Conservation (phyloP, 1,140 invertebrate genomes). For the Drosophila albomicans region DNA sequence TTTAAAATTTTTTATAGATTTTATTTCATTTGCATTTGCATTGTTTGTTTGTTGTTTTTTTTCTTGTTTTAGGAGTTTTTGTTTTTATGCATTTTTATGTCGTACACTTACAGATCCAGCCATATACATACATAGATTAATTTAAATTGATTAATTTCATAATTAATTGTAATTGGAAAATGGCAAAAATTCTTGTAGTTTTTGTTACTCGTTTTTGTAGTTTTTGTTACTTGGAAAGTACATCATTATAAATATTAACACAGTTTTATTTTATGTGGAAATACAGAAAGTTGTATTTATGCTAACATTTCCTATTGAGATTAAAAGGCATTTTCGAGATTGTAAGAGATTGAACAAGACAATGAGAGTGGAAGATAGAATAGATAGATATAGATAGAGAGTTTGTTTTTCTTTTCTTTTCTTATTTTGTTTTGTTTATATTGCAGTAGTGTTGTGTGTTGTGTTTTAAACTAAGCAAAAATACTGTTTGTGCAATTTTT, state of each 20-base stretch:
- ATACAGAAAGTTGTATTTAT: slow-evolving; percentile 10
- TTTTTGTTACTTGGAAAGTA: slow-evolving; percentile 52
- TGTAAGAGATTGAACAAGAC: slow-evolving; percentile 21
- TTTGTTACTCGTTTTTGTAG: slow-evolving; percentile 38
- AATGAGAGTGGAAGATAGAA: slow-evolving; percentile 11
- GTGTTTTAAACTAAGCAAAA: slow-evolving; percentile 74
- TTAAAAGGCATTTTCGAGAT: slow-evolving; percentile 54
- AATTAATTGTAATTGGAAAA: slow-evolving; percentile 53
- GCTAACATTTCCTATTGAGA: slow-evolving; percentile 39
- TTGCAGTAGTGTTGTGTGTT: slow-evolving; percentile 36
- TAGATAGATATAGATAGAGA: slow-evolving; percentile 40
- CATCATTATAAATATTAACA: slow-evolving; percentile 75
- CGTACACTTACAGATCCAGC: slow-evolving; percentile 76
- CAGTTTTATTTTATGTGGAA: slow-evolving; percentile 52
- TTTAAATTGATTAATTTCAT: slow-evolving; percentile 57
- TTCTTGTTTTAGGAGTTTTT: slow-evolving; percentile 23
- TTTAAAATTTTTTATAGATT: slow-evolving; percentile 39
- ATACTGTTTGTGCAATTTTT: slow-evolving; percentile 82
- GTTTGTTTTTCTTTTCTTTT: slow-evolving; percentile 5
- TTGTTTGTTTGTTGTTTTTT: slow-evolving; percentile 47
- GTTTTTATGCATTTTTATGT: slow-evolving; percentile 55
- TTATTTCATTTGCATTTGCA: slow-evolving; percentile 54
- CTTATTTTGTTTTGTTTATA: slow-evolving; percentile 21
- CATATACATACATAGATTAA: slow-evolving; percentile 65
- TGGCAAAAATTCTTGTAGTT: slow-evolving; percentile 57